Evolutionary conservation across 2,113 vertebrate genomes (phyloP).

Genomic region (Ranitomeya imitator): DNA sequence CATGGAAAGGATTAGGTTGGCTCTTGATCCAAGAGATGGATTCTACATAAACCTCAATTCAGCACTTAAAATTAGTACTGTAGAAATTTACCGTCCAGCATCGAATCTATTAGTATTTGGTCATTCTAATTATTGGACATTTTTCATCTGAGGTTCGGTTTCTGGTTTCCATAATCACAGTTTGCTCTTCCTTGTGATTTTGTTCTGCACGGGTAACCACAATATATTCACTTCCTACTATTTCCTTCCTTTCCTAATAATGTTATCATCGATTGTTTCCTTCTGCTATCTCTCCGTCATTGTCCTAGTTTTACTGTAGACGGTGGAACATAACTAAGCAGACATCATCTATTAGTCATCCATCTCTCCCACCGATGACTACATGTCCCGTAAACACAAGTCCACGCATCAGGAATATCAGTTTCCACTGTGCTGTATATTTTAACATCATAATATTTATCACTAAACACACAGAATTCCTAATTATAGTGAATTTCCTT

Average conservation of each 20-base stretch:
- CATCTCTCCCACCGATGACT: neutral
- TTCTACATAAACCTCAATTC: too few species aligned
- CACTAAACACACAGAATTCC: neutral
- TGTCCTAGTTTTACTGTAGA: neutral
- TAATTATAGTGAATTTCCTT: neutral
- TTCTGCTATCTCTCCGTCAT: conserved; percentile 18
- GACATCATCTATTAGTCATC: conserved; percentile 22
- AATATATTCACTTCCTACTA: neutral
- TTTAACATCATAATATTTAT: neutral
- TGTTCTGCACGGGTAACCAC: neutral
- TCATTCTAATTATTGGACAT: neutral
- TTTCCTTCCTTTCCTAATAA: conserved; percentile 31
- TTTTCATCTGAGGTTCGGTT: neutral
- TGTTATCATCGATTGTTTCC: conserved; percentile 5
- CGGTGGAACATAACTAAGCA: conserved; percentile 8
- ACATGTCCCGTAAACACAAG: conserved; percentile 15
- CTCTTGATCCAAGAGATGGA: too few species aligned
- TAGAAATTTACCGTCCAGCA: too few species aligned
- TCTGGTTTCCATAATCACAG: neutral
- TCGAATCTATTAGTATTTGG: too few species aligned
- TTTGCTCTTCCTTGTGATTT: neutral
- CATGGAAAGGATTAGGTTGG: too few species aligned
- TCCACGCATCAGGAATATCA: neutral
- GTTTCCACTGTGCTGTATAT: neutral
- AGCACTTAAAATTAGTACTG: too few species aligned